A percentile compares a stretch with the other conserved stretches of the same genome.
Evolutionary conservation across 2,888 invertebrate genomes (phyloP).

Genomic region (Gastrophysa polygoni): DNA sequence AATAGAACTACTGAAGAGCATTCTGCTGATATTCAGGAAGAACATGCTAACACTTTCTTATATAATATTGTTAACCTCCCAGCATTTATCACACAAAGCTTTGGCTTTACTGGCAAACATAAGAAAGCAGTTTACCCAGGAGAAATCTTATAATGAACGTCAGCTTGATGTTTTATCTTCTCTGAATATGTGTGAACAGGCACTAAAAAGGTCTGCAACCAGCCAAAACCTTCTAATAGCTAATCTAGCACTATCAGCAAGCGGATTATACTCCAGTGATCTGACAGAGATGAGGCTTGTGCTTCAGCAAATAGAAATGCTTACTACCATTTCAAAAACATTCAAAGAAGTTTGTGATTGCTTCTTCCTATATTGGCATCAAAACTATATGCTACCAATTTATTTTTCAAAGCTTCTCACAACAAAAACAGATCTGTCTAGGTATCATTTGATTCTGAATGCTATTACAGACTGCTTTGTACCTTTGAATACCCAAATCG

Average conservation of each 20-base stretch:
- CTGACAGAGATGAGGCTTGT: constrained; percentile 66
- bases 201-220: constrained; percentile 63
- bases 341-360: constrained; percentile 72
- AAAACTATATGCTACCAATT: constrained; percentile 71
- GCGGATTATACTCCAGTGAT: constrained; percentile 69
- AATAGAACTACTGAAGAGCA: constrained; percentile 79
- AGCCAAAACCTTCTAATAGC: constrained; percentile 52
- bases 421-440: constrained; percentile 68
- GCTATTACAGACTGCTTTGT: constrained; percentile 49
- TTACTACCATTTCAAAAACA: constrained; percentile 65
- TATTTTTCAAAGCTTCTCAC: constrained; percentile 77
- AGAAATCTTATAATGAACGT: constrained; percentile 69
- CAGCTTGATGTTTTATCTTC: constrained; percentile 75
- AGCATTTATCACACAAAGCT: constrained; percentile 79
- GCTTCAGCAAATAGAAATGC: constrained; percentile 68
- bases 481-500: background rate
- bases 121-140: constrained; percentile 66
- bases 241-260: constrained; percentile 58
- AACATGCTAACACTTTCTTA: constrained; percentile 74
- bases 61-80: constrained; percentile 76
- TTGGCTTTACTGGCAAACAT: constrained; percentile 70
- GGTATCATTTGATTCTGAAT: constrained; percentile 59
- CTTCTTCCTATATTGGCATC: constrained; percentile 82
- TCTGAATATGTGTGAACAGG: constrained; percentile 74
- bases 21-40: constrained; percentile 73